Conservation (phyloP, 2,888 invertebrate genomes). For the Lissocephala sabroskyi region DNA sequence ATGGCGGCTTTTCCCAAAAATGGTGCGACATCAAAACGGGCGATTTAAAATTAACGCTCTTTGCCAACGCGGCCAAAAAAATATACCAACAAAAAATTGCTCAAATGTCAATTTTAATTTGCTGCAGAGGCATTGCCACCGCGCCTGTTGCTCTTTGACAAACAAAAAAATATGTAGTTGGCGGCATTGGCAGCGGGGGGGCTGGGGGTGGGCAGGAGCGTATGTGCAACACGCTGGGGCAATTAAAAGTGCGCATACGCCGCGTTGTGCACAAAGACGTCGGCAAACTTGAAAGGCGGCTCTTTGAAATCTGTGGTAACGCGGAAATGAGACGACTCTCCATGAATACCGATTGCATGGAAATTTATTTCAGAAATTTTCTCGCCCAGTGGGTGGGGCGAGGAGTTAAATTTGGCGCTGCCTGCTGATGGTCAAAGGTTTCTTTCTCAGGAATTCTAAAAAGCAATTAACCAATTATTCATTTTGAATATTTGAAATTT, state of each 20-base stretch:
- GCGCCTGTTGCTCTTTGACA: constrained; percentile 29
- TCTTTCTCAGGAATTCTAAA: background rate
- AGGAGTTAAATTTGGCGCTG: background rate
- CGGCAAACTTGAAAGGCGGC: constrained; percentile 44
- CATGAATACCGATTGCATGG: constrained; percentile 3
- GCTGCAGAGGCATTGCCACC: constrained; percentile 34
- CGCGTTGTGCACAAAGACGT: constrained; percentile 34
- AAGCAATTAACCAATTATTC: background rate
- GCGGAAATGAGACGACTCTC: constrained; percentile 40
- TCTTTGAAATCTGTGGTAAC: constrained; percentile 29
- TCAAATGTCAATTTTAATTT: constrained; percentile 62
- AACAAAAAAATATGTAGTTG: constrained; percentile 14
- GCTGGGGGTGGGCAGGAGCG: constrained; percentile 2
- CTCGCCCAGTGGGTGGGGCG: background rate
- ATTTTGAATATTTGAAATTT: constrained; percentile 15
- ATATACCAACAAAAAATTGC: constrained; percentile 39
- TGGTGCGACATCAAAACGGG: constrained; percentile 49
- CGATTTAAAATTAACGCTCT: constrained; percentile 58
- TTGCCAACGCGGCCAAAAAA: constrained; percentile 7
- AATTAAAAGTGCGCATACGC: constrained; percentile 65
- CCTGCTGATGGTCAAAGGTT: too few relatives aligned
- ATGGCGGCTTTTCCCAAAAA: constrained; percentile 1
- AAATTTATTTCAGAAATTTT: background rate
- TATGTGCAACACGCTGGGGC: constrained; percentile 47
- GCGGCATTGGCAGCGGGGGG: background rate